Conservation (phyloP, 2,113 vertebrate species). For the Nicator chloris region DNA sequence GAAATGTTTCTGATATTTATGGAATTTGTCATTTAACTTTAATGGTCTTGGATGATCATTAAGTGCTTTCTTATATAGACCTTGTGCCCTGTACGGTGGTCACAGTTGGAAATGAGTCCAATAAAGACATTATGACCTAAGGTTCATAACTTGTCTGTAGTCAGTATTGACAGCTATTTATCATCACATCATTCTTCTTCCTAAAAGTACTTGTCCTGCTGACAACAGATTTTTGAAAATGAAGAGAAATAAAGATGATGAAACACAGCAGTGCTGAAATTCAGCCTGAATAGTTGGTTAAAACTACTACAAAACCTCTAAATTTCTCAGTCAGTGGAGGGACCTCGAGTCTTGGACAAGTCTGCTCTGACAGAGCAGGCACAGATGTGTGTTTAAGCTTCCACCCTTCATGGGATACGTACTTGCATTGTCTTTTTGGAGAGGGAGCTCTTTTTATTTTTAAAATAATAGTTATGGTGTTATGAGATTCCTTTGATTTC, state of each 20-base stretch:
- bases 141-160: neutral
- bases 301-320: neutral
- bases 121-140: neutral
- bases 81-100: neutral
- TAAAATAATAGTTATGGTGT: neutral
- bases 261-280: neutral
- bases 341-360: neutral
- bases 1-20: neutral
- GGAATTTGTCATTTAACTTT: neutral
- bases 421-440: neutral
- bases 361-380: neutral
- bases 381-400: neutral
- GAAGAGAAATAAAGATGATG: neutral
- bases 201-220: neutral
- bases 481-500: neutral
- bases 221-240: neutral
- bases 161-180: neutral
- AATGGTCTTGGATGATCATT: neutral
- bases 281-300: neutral
- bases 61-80: neutral
- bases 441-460: neutral
- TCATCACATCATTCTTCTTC: neutral
- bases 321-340: neutral
- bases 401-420: fast-evolving
- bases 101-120: neutral